Base-by-base conservation (phyloP, 2,888 invertebrate genomes). In the Polyploca ridens region DNA sequence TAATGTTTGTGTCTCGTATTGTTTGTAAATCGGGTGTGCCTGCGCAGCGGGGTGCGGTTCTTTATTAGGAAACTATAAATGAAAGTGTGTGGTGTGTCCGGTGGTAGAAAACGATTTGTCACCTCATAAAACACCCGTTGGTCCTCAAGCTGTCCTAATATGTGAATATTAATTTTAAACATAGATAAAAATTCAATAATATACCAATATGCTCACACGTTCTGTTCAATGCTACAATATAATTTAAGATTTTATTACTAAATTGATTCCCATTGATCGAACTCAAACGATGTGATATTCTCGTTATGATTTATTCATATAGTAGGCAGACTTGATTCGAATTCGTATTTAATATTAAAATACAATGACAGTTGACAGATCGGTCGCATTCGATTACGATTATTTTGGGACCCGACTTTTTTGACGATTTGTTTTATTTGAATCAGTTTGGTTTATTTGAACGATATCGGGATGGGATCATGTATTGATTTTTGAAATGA, bases 351-450 rank as follows among this genome's bases (percentile, higher is more conserved):
- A 78, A 76, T 79, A 88, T 86, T 86, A 85, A 76, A 89, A 88
- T 85, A 90, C 89, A 90, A 89, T 87, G 85, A 83, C 79, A 86
- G 88, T 87, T 90, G 93, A 93, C 93, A 92, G 92, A 92, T 92
- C 87, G 87, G 83, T 74, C 80, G 76, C 74, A 75, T 85, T 88
- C 88, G 90, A 90, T 90, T 87, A 87, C 78, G 77, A 77, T 78
- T 79, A 71, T 70, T 73, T 75, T 69, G 73, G 76, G 63, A 63
- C 68, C 65, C 69, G 75, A 81, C 41, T 81, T 82, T 81, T 83
- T 73, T 69, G 78, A 84, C 79, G 77, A 83, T 85, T 88, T 76
- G 76, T 85, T 89, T 89, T 87, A 86, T 90, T 88, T 81, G 82
- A 85, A 87, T 88, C 84, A 81, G 77, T 76, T 78, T 79, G 85